Evolutionary conservation across 2,797 vertebrate genomes (phyloP).

Genomic region (Alcedo atthis): DNA sequence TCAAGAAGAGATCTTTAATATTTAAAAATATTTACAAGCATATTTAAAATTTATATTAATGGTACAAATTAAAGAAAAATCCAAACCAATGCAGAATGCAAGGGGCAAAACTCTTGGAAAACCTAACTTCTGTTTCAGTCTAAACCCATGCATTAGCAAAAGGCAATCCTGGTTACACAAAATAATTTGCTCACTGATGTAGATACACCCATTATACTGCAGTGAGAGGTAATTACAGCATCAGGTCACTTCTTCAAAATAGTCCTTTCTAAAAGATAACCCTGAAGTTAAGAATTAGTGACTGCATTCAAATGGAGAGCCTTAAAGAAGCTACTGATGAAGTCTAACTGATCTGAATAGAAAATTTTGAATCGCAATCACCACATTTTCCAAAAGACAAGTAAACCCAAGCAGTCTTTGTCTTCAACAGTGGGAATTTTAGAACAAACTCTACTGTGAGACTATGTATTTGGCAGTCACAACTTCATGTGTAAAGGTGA

Average conservation of each 20-base stretch:
- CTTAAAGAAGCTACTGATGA: background rate
- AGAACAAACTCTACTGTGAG: background rate
- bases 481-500: background rate
- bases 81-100: background rate
- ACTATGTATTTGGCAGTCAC: background rate
- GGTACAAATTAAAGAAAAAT: slow-evolving; percentile 8
- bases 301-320: background rate
- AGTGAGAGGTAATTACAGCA: slow-evolving; percentile 13
- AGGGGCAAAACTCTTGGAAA: background rate
- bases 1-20: slow-evolving; percentile 64
- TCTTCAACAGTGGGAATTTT: background rate
- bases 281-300: slow-evolving; percentile 27
- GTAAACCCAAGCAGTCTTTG: background rate
- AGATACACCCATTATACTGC: background rate
- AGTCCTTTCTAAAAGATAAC: background rate
- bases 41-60: slow-evolving; percentile 39
- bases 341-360: background rate
- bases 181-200: background rate
- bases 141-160: background rate
- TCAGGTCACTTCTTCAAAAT: slow-evolving; percentile 38
- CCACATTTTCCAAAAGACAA: background rate
- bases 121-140: background rate
- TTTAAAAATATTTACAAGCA: slow-evolving; percentile 59
- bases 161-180: background rate
- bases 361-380: background rate